phyloP scores from a whole-genome alignment of 2,888 invertebrate genomes.

The Drosophila leonis region DNA sequence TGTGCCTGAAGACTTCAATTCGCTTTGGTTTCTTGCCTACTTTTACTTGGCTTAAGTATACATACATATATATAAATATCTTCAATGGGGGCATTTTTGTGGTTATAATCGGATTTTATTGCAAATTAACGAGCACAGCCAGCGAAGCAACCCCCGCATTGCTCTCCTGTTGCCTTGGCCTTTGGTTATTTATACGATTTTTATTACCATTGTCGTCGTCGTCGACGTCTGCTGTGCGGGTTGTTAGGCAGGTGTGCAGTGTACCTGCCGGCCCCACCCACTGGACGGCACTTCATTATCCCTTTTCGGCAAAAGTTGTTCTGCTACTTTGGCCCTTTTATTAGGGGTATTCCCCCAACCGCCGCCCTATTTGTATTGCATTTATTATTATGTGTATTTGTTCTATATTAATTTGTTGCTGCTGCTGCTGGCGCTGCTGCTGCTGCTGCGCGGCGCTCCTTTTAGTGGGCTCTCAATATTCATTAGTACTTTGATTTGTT shows the following conservation, averaged over 20 bases:
- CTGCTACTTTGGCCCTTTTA: constrained; percentile 51
- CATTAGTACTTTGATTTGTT: constrained; percentile 80
- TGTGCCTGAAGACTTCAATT: constrained; percentile 50
- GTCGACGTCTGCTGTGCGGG: constrained; percentile 41
- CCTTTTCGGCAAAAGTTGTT: constrained; percentile 56
- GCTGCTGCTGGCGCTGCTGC: constrained; percentile 35
- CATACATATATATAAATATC: constrained; percentile 47
- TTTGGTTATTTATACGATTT: constrained; percentile 76
- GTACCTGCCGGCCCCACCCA: constrained; percentile 6
- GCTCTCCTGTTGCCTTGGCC: constrained; percentile 55
- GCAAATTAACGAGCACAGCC: constrained; percentile 80
- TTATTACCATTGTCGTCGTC: constrained; percentile 65
- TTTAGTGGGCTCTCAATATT: constrained; percentile 80
- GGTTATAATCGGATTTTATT: constrained; percentile 84
- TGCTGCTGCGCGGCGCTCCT: constrained; percentile 51
- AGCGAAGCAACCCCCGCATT: constrained; percentile 23
- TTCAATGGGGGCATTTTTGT: constrained; percentile 80
- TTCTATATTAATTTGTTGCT: constrained; percentile 78
- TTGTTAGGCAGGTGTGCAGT: constrained; percentile 71
- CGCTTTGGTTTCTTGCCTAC: constrained; percentile 40
- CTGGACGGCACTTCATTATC: constrained; percentile 70
- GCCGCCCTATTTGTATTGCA: constrained; percentile 42
- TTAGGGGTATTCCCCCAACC: constrained; percentile 38
- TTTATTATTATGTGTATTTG: constrained; percentile 80
- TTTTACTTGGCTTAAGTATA: constrained; percentile 38